Evolutionary conservation across 1,140 invertebrate species (phyloP).

Genomic region (Limonius californicus): DNA sequence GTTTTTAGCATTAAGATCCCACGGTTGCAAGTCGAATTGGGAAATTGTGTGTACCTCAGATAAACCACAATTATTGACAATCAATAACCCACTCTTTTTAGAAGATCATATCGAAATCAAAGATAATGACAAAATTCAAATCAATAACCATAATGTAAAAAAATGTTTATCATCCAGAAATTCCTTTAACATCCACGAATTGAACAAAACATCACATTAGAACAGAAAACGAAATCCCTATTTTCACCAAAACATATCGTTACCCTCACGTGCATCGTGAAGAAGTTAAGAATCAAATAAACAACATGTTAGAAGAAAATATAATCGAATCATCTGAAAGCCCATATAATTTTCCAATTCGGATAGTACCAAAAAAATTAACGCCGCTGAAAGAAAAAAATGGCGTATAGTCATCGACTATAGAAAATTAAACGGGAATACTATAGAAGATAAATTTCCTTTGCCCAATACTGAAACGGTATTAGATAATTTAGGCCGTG

Average conservation of each 20-base stretch:
- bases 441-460: neutral
- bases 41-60: too few relatives aligned
- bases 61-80: too few relatives aligned
- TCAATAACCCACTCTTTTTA: too few relatives aligned
- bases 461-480: neutral
- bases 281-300: conserved; percentile 31
- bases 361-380: conserved; percentile 38
- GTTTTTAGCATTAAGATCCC: too few relatives aligned
- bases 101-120: too few relatives aligned
- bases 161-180: neutral
- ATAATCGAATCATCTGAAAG: conserved; percentile 25
- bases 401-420: neutral
- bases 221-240: conserved; percentile 2
- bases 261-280: conserved; percentile 26
- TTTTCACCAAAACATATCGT: conserved; percentile 25
- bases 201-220: neutral
- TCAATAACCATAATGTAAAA: too few relatives aligned
- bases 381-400: conserved; percentile 35
- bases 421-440: neutral
- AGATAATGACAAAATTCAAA: too few relatives aligned
- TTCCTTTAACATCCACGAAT: neutral
- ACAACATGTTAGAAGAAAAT: conserved; percentile 25
- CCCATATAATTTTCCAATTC: conserved; percentile 20
- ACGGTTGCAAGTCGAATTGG: too few relatives aligned
- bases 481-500: neutral